Conservation (phyloP, 1,140 invertebrate genomes). For the Cyclina sinensis region DNA sequence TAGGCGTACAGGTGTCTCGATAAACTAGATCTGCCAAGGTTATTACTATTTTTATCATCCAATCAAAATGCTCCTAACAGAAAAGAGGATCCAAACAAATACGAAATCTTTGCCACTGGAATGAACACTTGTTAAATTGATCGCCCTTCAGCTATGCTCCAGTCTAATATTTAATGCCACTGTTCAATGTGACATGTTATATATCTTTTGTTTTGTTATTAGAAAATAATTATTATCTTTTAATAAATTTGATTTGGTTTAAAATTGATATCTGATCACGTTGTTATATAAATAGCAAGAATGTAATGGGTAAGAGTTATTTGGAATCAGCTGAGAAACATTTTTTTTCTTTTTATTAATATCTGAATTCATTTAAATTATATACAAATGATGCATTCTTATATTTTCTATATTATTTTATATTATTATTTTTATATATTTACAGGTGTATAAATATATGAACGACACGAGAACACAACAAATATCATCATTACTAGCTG, state of each 20-base stretch:
- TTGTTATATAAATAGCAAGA: too few species aligned
- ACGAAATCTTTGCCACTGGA: constrained; percentile 52
- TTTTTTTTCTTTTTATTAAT: too few species aligned
- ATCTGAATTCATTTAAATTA: background rate
- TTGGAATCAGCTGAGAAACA: too few species aligned
- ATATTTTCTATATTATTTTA: background rate
- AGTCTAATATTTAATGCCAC: constrained; percentile 38
- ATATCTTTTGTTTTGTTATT: background rate
- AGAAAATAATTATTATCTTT: too few species aligned
- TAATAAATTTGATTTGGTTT: too few species aligned
- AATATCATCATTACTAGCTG: constrained; percentile 41
- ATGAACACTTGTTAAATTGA: background rate
- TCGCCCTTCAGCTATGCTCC: too few species aligned
- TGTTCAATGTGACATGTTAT: constrained; percentile 29
- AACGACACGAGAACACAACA: constrained; percentile 39
- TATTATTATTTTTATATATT: background rate
- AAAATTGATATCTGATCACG: too few species aligned
- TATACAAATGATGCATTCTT: background rate
- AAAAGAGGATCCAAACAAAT: background rate
- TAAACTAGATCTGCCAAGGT: constrained; percentile 39
- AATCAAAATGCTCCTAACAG: background rate
- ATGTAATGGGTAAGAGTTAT: too few species aligned
- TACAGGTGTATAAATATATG: background rate
- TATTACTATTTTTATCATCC: background rate
- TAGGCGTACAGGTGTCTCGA: background rate